Evolutionary conservation across 2,797 vertebrate genomes (phyloP), one percentile per base, ranked within the genome.

Genomic region (Pelobates cultripes): DNA sequence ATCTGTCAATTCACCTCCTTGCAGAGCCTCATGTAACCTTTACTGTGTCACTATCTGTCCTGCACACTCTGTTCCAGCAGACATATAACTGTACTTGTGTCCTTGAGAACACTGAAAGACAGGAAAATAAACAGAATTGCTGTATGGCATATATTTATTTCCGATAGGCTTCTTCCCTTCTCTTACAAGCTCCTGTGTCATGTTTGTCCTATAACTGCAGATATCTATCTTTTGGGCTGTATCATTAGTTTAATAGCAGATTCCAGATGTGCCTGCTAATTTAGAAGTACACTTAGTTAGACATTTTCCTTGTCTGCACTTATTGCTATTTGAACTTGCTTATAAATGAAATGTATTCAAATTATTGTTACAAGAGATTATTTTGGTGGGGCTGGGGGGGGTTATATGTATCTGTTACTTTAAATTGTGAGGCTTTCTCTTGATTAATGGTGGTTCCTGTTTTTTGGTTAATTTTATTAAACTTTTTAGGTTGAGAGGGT

Each of bases 11-110:
- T 15, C 7, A 15, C 55, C 55, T 28, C 28, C 55, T n/a, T 13
- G 10, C 61, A 44, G 47, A 15, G 43, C 78, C 45, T n/a, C 43
- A 66, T 75, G n/a, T 75, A 53, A 81, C 79, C 72, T 75, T 75
- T 57, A 40, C 78, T 9, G 79, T 47, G 15, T 69, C 73, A 53
- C 42, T 3, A 64, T 7, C 47, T 70, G 78, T 69, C 63, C 64
- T 67, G 15, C 71, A 57, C 63, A 55, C 13, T 13, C 10, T 0
- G 43, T 70, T 61, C 73, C 66, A 69, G 47, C n/a, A 55, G 63
- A 43, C 51, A 14, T 60, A 55, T 80, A 74, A 60, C 71, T 74
- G 45, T 69, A 28, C 71, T 61, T 10, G 14, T 57, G 61, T 45
- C 41, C 40, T 10, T 81, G 10, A 8, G 45, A 75, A 9, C 60